Percentiles rank a stretch among this genome's conserved stretches.
phyloP scores from a whole-genome alignment of 2,888 invertebrate species.

The Ischnura elegans region DNA sequence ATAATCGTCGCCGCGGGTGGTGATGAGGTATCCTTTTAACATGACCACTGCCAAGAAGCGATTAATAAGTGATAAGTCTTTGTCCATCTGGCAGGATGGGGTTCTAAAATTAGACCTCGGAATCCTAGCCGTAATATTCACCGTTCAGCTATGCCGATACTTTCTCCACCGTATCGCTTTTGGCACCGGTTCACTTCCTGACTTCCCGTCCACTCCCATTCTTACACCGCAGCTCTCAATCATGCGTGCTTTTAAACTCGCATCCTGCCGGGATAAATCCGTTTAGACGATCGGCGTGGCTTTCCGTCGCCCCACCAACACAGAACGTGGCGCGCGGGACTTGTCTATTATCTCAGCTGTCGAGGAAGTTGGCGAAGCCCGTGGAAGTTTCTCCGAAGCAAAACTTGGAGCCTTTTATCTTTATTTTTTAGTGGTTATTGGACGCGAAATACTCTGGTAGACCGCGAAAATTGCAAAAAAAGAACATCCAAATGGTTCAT shows the following conservation, averaged over 20 bases:
- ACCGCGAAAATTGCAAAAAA: neutral
- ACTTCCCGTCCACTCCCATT: neutral
- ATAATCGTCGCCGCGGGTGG: neutral
- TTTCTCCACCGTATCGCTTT: neutral
- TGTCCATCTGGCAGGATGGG: neutral
- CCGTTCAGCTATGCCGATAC: neutral
- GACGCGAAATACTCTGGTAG: neutral
- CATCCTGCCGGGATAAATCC: neutral
- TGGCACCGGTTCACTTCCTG: neutral
- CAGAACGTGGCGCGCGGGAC: neutral
- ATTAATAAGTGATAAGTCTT: neutral
- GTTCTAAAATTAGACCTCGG: neutral
- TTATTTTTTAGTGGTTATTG: neutral
- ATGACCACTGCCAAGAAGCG: neutral
- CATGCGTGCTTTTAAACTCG: neutral
- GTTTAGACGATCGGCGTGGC: neutral
- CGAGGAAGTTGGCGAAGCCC: neutral
- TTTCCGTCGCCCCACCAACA: neutral
- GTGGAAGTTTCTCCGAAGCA: neutral
- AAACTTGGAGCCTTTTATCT: neutral
- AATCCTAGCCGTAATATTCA: neutral
- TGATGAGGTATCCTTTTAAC: neutral
- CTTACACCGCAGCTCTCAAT: neutral
- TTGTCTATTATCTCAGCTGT: neutral
- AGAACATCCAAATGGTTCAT: too few species aligned